phyloP scores from a whole-genome alignment of 2,888 invertebrate genomes.

The Sphaerophoria taeniata region DNA sequence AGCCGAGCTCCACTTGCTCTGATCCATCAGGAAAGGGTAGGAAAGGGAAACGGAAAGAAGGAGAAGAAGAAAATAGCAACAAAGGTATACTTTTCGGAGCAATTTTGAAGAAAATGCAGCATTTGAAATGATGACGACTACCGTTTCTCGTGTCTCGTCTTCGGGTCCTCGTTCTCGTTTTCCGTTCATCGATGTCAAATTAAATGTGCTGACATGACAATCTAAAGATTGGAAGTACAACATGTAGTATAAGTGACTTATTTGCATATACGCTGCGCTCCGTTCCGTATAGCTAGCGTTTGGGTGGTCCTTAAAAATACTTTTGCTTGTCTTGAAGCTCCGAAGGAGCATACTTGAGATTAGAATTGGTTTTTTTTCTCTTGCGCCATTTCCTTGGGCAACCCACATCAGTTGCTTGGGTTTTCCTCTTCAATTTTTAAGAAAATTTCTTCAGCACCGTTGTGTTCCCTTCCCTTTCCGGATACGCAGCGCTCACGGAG shows the following conservation, averaged over 20 bases:
- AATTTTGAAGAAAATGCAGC: conserved; percentile 44
- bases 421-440: conserved; percentile 21
- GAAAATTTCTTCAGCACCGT: not conserved
- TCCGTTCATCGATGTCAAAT: conserved; percentile 67
- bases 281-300: not conserved
- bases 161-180: not conserved
- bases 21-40: no score
- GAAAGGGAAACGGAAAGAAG: not conserved
- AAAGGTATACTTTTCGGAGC: conserved; percentile 5
- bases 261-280: conserved; percentile 61
- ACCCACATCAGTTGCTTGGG: conserved; percentile 1
- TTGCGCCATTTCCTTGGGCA: not conserved
- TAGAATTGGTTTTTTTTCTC: conserved; percentile 51
- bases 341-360: conserved; percentile 60
- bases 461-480: conserved; percentile 15
- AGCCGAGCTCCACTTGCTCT: no score
- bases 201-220: conserved; percentile 74
- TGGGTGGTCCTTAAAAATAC: conserved; percentile 43
- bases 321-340: conserved; percentile 29
- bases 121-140: not conserved
- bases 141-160: not conserved
- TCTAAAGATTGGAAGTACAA: conserved; percentile 55
- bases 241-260: conserved; percentile 70
- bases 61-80: conserved; percentile 12
- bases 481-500: conserved; percentile 10